A percentile compares a stretch with the other conserved stretches of the same genome.
Conservation (phyloP, 2,888 invertebrate species). For the Mythimna impura region DNA sequence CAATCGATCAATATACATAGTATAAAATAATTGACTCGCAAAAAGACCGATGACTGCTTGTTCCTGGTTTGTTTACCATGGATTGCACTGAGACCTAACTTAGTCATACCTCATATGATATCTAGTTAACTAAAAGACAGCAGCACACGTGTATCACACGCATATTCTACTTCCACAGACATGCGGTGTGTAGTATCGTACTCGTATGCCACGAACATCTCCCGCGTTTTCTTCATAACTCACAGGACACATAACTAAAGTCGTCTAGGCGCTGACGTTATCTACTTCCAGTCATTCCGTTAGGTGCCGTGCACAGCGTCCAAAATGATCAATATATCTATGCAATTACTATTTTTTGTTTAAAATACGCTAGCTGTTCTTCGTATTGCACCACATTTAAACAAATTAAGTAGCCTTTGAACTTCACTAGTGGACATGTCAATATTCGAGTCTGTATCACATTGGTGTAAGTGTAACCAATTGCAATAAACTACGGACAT, state of each 20-base stretch:
- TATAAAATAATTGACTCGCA: neutral
- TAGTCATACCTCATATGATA: neutral
- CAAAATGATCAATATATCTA: neutral
- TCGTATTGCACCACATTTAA: neutral
- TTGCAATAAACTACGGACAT: constrained; percentile 11
- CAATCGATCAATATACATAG: neutral
- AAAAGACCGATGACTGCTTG: neutral
- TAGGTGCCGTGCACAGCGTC: neutral
- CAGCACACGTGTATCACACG: neutral
- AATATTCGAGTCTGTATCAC: neutral
- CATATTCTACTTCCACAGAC: neutral
- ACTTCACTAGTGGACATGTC: neutral
- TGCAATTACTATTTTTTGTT: neutral
- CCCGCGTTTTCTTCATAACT: too few relatives aligned
- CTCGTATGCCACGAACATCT: neutral
- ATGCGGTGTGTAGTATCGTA: neutral
- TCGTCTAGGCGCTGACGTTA: neutral
- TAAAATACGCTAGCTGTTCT: neutral
- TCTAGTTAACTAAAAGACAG: neutral
- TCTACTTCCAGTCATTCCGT: neutral
- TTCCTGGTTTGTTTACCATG: neutral
- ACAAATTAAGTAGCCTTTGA: neutral
- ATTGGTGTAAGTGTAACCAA: constrained; percentile 1
- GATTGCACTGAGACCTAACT: neutral
- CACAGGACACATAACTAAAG: neutral